Conservation (phyloP, 2,797 vertebrate species). For the Poecilia velifera region DNA sequence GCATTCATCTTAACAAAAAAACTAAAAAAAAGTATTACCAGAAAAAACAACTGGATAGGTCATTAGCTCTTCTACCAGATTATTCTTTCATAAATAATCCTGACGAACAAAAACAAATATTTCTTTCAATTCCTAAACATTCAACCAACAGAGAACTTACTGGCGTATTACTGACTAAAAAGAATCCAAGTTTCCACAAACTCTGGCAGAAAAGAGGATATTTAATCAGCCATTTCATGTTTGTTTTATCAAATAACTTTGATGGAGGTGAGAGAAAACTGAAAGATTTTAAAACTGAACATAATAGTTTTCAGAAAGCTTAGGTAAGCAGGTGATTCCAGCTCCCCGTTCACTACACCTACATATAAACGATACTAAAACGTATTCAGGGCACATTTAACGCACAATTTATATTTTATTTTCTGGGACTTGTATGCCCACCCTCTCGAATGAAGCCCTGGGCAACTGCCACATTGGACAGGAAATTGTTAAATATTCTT, state of each 20-base stretch:
- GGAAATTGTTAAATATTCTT: not conserved
- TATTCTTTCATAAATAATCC: not conserved
- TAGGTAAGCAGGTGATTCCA: not conserved
- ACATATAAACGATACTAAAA: not conserved
- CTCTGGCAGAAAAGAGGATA: not conserved
- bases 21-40: not conserved
- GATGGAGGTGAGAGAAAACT: not conserved
- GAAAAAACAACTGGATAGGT: not conserved
- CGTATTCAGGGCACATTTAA: not conserved
- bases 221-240: not conserved
- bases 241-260: not conserved
- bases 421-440: not conserved
- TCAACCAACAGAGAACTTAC: not conserved
- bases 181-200: not conserved
- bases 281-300: not conserved
- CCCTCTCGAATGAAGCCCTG: not conserved
- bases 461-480: not conserved
- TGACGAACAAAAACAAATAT: not conserved
- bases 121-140: not conserved
- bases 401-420: not conserved
- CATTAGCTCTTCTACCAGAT: conserved; percentile 5
- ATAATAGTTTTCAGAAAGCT: not conserved
- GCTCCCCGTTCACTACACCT: not conserved
- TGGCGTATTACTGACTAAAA: not conserved
- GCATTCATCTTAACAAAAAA: not conserved